A percentile compares a stretch with the other conserved stretches of the same genome.
These are phyloP conservation scores for Harpalus rubripes DNA, from an alignment of 2,888 invertebrate species.

Conservation along the genomic window DNA sequence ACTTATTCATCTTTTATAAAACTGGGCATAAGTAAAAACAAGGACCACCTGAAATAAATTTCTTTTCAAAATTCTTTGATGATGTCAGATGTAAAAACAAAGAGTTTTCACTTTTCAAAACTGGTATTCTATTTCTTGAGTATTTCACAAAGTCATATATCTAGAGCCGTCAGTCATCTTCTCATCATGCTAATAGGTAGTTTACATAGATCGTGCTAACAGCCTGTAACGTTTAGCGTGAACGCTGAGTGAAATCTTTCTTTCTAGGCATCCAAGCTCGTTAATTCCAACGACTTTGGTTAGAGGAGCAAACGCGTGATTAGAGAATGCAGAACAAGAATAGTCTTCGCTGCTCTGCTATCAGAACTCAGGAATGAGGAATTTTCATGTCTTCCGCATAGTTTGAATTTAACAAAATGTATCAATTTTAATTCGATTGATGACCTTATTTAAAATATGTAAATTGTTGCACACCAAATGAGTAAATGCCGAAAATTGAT, in stretches of 20 bases:
- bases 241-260: slow-evolving; percentile 48
- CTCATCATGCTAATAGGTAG: slow-evolving; percentile 49
- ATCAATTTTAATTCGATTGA: too few relatives aligned
- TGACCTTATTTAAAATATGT: too few relatives aligned
- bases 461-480: too few relatives aligned
- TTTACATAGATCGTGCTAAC: slow-evolving; percentile 57
- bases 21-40: too few relatives aligned
- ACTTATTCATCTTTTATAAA: too few relatives aligned
- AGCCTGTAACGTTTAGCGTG: slow-evolving; percentile 36
- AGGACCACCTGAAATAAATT: too few relatives aligned
- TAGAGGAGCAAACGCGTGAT: slow-evolving; percentile 44
- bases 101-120: background rate
- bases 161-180: slow-evolving; percentile 48
- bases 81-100: background rate
- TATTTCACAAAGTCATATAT: slow-evolving; percentile 3
- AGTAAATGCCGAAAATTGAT: too few relatives aligned
- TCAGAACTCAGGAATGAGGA: background rate
- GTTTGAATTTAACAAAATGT: background rate
- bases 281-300: slow-evolving; percentile 27
- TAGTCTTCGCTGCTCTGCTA: background rate
- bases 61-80: too few relatives aligned
- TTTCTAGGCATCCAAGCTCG: slow-evolving; percentile 4
- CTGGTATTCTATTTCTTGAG: background rate
- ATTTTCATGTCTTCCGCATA: background rate
- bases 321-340: background rate